Percentiles rank a stretch among this genome's conserved stretches.
Conservation (phyloP, 2,113 vertebrate species). For the Ariopsis seemanni region DNA sequence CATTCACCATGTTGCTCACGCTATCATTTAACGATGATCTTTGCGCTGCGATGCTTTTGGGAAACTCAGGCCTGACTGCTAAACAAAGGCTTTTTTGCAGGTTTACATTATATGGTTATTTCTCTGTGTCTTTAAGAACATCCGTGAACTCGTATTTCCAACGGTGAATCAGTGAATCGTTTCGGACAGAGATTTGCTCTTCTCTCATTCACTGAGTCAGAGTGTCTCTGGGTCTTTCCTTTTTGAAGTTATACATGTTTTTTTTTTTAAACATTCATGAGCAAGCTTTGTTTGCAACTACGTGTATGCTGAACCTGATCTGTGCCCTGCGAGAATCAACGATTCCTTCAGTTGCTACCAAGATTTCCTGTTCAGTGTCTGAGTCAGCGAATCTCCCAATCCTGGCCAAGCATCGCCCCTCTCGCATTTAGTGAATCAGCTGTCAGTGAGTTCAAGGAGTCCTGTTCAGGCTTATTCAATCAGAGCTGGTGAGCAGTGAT, state of each 20-base stretch:
- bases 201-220: background rate
- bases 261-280: background rate
- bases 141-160: background rate
- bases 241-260: background rate
- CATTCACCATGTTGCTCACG: no score
- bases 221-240: background rate
- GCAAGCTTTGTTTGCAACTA: background rate
- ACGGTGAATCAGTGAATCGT: background rate
- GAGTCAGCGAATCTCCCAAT: background rate
- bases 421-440: background rate
- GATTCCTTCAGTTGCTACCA: background rate
- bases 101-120: background rate
- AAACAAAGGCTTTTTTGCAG: background rate
- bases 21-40: no score
- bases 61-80: background rate
- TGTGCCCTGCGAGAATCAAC: background rate
- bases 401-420: background rate
- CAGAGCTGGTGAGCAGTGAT: background rate
- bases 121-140: background rate
- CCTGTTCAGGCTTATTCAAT: background rate
- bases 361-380: background rate
- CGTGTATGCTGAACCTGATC: background rate
- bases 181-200: background rate
- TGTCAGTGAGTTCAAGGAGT: background rate
- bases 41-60: no score